Conservation (phyloP, 2,113 vertebrate genomes). For the Ramphastos sulfuratus region DNA sequence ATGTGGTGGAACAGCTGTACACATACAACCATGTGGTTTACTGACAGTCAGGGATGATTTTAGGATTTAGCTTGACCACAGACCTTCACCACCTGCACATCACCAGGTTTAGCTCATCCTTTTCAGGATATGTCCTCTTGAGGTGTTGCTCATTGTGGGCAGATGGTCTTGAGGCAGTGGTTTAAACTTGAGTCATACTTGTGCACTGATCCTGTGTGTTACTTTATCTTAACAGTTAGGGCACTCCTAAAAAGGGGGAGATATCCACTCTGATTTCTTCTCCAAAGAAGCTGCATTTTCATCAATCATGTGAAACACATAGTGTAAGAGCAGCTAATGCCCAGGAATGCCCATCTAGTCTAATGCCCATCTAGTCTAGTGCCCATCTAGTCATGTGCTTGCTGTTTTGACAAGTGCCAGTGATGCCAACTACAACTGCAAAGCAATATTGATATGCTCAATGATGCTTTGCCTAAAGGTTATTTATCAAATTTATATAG, state of each 20-base stretch:
- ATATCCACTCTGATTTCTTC: neutral
- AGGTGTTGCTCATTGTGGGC: accelerated
- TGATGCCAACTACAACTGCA: neutral
- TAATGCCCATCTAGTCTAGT: no score
- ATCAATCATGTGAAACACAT: neutral
- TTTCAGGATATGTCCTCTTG: neutral
- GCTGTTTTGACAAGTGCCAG: neutral
- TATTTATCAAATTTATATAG: neutral
- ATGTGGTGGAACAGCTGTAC: neutral
- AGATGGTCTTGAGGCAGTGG: neutral
- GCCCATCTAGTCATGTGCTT: neutral
- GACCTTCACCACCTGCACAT: neutral
- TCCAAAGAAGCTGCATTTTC: neutral
- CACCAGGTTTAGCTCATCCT: neutral
- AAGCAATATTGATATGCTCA: neutral
- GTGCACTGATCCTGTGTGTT: neutral
- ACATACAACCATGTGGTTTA: neutral
- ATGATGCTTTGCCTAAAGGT: neutral
- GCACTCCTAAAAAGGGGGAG: neutral
- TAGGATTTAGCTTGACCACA: neutral
- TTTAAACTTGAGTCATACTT: neutral
- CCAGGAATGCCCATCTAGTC: no score
- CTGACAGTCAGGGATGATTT: neutral
- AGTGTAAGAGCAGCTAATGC: neutral
- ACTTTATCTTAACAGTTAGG: neutral